Conservation (phyloP, 2,113 vertebrate genomes). For the Choloepus hoffmanni region DNA sequence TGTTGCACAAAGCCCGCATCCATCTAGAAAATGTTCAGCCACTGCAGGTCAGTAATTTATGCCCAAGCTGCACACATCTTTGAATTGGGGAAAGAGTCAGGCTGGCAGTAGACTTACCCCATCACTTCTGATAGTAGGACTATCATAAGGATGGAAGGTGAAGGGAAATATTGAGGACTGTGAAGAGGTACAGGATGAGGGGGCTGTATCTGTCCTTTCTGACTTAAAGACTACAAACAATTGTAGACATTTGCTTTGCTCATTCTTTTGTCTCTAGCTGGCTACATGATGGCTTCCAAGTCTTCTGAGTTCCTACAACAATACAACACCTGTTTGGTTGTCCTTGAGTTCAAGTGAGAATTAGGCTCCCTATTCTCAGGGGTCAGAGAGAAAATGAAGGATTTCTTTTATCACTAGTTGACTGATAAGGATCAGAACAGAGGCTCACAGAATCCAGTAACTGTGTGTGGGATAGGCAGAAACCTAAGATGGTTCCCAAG, state of each 20-base stretch:
- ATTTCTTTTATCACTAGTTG: not conserved
- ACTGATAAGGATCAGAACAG: not conserved
- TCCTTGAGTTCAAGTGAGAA: not conserved
- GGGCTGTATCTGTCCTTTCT: fast-evolving
- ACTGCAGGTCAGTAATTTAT: not conserved
- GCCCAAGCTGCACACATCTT: no score
- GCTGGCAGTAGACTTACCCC: no score
- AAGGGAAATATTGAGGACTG: no score
- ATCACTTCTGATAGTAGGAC: no score
- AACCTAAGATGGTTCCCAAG: not conserved
- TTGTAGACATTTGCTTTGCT: no score
- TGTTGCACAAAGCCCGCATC: not conserved
- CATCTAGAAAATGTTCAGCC: no score
- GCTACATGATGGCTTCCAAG: no score
- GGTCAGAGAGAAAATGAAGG: not conserved
- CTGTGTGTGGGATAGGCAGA: not conserved
- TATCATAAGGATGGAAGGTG: no score
- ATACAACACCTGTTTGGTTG: not conserved
- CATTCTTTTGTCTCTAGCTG: not conserved
- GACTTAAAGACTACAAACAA: not conserved
- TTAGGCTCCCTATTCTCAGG: no score
- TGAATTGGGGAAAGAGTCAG: no score
- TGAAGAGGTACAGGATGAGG: no score
- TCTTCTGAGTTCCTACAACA: not conserved
- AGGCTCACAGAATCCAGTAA: not conserved